Evolutionary conservation across 2,113 vertebrate species (phyloP).

Genomic region (Phrynosoma platyrhinos): DNA sequence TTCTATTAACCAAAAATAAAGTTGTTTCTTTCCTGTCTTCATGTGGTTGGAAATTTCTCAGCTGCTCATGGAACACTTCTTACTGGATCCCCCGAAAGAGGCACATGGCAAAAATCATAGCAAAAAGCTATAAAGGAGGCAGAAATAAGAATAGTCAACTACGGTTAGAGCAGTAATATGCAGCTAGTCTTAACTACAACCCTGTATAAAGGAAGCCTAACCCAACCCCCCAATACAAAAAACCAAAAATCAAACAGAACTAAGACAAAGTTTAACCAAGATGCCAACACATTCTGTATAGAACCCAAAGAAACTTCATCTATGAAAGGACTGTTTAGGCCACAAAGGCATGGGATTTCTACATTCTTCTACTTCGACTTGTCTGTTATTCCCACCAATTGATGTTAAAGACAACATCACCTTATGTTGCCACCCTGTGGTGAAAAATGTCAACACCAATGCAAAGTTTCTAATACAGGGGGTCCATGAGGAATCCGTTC

Average conservation of each 20-base stretch:
- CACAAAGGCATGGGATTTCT: not conserved
- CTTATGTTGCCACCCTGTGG: not conserved
- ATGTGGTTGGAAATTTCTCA: not conserved
- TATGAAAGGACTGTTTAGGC: not conserved
- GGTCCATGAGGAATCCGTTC: no score
- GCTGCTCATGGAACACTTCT: constrained; percentile 32
- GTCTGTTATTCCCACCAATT: not conserved
- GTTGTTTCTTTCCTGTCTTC: constrained; percentile 57
- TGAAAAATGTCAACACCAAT: not conserved
- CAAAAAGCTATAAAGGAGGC: constrained; percentile 83
- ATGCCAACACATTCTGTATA: not conserved
- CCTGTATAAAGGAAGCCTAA: not conserved
- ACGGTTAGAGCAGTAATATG: not conserved
- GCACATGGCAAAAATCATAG: constrained; percentile 96
- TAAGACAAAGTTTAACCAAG: not conserved
- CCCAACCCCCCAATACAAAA: not conserved
- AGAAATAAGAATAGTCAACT: constrained; percentile 22
- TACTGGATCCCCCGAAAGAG: constrained; percentile 93
- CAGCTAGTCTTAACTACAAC: not conserved
- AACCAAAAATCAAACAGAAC: not conserved
- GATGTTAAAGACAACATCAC: not conserved
- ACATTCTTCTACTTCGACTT: not conserved
- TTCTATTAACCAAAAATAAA: constrained; percentile 79
- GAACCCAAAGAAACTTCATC: not conserved
- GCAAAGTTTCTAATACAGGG: not conserved